Conservation (phyloP, 2,888 invertebrate genomes). For the Trichogramma evanescens region DNA sequence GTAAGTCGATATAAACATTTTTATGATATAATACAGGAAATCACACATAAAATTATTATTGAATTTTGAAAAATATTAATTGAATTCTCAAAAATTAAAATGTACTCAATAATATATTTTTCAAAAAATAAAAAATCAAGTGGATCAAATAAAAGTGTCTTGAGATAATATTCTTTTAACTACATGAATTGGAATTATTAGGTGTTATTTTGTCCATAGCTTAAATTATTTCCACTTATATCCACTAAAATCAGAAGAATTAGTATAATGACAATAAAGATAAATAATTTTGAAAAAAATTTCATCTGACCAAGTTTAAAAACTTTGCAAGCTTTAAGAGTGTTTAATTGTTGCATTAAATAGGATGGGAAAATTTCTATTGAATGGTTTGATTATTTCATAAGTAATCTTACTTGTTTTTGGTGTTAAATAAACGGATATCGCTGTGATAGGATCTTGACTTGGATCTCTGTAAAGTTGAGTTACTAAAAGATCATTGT, state of each 20-base stretch:
- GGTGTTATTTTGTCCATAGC: not conserved
- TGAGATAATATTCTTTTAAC: not conserved
- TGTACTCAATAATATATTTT: no score
- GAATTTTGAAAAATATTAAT: no score
- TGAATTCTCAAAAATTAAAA: no score
- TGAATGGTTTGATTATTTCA: slow-evolving; percentile 3
- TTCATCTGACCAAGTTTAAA: not conserved
- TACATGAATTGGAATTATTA: slow-evolving; percentile 2
- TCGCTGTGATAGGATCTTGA: slow-evolving; percentile 92
- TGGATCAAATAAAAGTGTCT: no score
- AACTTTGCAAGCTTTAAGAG: no score
- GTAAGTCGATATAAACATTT: slow-evolving; percentile 16
- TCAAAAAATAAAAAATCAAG: no score
- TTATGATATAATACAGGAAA: not conserved
- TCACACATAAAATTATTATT: no score
- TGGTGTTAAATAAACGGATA: slow-evolving; percentile 97
- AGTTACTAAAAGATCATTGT: slow-evolving; percentile 94
- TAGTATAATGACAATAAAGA: slow-evolving; percentile 1
- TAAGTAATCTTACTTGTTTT: slow-evolving; percentile 79
- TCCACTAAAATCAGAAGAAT: slow-evolving; percentile 7
- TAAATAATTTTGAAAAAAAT: slow-evolving; percentile 2
- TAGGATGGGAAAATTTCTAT: not conserved
- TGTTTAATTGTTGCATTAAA: no score
- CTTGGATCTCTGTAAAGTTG: slow-evolving; percentile 92
- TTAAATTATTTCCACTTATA: slow-evolving; percentile 1